Evolutionary conservation across 2,888 invertebrate genomes (phyloP).

Genomic region (Caenorhabditis afra): DNA sequence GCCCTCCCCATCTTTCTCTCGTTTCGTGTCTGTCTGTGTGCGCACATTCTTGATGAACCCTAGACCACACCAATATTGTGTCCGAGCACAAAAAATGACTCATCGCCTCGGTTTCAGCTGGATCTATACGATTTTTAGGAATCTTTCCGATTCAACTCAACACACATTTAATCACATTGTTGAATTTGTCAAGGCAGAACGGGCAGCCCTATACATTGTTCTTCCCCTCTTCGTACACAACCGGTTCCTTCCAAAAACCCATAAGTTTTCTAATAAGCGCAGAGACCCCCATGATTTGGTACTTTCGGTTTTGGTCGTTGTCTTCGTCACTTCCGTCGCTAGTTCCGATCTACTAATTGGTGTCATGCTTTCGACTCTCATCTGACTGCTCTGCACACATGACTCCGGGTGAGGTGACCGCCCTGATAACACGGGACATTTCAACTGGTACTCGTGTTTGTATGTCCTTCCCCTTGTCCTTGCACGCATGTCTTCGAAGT

Average conservation of each 20-base stretch:
- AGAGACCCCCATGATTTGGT: not conserved
- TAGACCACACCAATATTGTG: constrained; percentile 8
- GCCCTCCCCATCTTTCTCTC: not conserved
- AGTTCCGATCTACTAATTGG: not conserved
- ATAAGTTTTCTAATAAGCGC: constrained; percentile 25
- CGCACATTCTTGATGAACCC: constrained; percentile 6
- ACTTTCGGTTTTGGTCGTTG: not conserved
- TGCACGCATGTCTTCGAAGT: constrained; percentile 16
- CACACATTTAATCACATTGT: not conserved
- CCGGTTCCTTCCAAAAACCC: constrained; percentile 10
- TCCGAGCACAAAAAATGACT: constrained; percentile 12
- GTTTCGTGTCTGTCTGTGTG: not conserved
- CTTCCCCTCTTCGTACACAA: constrained; percentile 7
- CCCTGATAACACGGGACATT: no score
- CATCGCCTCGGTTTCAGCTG: not conserved
- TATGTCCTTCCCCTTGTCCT: constrained; percentile 1
- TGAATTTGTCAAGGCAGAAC: not conserved
- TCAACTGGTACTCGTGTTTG: not conserved
- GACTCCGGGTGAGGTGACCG: no score
- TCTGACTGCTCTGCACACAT: not conserved
- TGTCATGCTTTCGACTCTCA: not conserved
- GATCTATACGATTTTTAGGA: not conserved
- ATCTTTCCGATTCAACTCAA: not conserved
- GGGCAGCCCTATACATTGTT: constrained; percentile 1
- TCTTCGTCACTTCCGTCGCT: not conserved